Base-by-base conservation (phyloP, 2,113 vertebrate genomes). In the Microcebus griseorufus region DNA sequence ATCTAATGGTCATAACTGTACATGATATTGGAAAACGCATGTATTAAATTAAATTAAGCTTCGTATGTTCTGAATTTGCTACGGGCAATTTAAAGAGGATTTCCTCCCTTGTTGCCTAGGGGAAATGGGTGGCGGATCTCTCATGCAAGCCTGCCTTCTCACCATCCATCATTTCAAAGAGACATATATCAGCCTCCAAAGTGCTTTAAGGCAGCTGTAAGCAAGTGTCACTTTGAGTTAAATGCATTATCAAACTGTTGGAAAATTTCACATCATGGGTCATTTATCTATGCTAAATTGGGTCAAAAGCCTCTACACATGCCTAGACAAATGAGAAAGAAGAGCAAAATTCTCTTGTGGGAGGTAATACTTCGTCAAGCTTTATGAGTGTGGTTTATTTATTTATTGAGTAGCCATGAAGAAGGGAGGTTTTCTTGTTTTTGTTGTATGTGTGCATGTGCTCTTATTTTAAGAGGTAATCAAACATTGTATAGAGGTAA, bases 181-280 rank as follows among this genome's bases (percentile, higher is more conserved):
- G 98, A 99, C 99, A 99, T 98, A 99, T 98, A 99, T 98, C 98
- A 99, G 99, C 99, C 98, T 99, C 98, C 98, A 97, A 98, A 98
- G 96, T 98, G 98, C 99, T 99, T 98, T 97, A 98, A 99, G 99
- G 99, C 99, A 99, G 99, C 99, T 99, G 98, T 98, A 98, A 99
- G 99, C 99, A 99, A 99, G 98, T 99, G 99, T 99, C 99, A 99
- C 99, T 99, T 99, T 99, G 99, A 99, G 99, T 99, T 99, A 99
- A 99, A 99, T 98, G 98, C 98, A 98, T 99, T 98, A 98, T 98
- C 99, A 99, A 99, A 99, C 98, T 98, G 98, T 99, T 99, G 98
- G 98, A 98, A 98, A 99, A 99, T 99, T 98, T 98, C 97, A 97
- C 98, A 99, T 99, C 98, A 99, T 98, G 98, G 99, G 99, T 99